Conservation (phyloP, 2,888 invertebrate genomes). For the Holacanthella duospinosa region DNA sequence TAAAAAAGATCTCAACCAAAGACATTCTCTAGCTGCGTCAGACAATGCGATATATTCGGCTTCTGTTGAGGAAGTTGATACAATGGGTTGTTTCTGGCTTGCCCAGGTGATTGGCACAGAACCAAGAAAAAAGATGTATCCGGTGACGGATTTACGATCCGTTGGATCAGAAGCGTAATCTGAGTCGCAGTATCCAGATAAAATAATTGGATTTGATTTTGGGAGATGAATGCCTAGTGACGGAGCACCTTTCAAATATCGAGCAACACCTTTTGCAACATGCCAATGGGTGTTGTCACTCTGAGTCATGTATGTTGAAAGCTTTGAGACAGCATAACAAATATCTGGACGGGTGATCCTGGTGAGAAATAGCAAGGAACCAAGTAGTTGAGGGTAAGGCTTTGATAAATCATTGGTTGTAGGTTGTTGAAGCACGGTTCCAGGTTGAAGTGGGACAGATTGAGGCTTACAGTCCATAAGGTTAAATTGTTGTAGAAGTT, state of each 20-base stretch:
- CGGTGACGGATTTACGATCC: not conserved
- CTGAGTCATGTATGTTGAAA: constrained; percentile 25
- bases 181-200: constrained; percentile 2
- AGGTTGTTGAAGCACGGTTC: not conserved
- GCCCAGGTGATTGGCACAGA: constrained; percentile 20
- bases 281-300: constrained; percentile 24
- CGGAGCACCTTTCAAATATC: constrained; percentile 11
- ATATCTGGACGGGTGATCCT: constrained; percentile 31
- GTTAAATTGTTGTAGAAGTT: not conserved
- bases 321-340: constrained; percentile 13
- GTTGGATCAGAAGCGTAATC: not conserved
- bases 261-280: constrained; percentile 23
- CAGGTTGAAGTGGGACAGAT: not conserved
- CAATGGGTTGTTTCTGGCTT: constrained; percentile 22
- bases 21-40: constrained; percentile 16
- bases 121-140: not conserved
- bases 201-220: not conserved
- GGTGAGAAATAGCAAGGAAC: constrained; percentile 30
- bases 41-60: constrained; percentile 28
- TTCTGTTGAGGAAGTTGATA: constrained; percentile 25
- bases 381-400: constrained; percentile 30
- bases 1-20: constrained; percentile 24
- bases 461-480: not conserved
- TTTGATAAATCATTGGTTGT: not conserved
- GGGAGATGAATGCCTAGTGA: not conserved